These are phyloP conservation scores for Aleiodes leptofemur DNA, from an alignment of 2,888 invertebrate species.

Conservation along the genomic window DNA sequence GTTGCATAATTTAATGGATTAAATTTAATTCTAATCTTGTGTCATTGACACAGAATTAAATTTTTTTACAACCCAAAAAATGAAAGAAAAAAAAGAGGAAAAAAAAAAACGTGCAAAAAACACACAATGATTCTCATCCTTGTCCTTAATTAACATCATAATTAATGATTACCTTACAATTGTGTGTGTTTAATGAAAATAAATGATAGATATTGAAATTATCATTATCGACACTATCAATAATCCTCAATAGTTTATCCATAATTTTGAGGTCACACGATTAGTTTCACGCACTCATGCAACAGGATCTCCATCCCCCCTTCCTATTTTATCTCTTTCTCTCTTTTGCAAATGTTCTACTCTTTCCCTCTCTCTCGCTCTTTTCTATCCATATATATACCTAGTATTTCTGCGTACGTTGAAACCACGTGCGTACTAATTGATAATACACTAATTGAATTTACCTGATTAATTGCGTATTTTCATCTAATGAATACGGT, in stretches of 20 bases:
- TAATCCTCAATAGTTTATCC: constrained; percentile 39
- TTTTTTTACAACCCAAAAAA: too few relatives aligned
- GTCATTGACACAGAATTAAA: too few relatives aligned
- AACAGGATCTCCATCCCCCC: constrained; percentile 60
- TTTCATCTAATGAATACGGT: constrained; percentile 69
- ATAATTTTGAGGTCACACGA: constrained; percentile 57
- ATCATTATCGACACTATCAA: constrained; percentile 11
- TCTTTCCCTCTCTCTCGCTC: constrained; percentile 40
- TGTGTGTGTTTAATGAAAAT: neutral
- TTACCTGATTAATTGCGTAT: constrained; percentile 71
- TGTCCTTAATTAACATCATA: neutral
- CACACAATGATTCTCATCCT: too few relatives aligned
- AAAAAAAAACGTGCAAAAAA: too few relatives aligned
- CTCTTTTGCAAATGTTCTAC: neutral
- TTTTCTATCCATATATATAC: constrained; percentile 40
- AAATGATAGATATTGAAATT: constrained; percentile 19
- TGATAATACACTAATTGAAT: constrained; percentile 73
- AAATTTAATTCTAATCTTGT: neutral
- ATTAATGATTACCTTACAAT: neutral
- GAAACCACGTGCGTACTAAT: constrained; percentile 67
- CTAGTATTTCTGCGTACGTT: constrained; percentile 59
- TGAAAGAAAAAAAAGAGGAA: too few relatives aligned
- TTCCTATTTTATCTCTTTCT: constrained; percentile 29
- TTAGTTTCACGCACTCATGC: constrained; percentile 63
- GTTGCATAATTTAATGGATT: constrained; percentile 59